These are phyloP conservation scores for Dasypolia templi DNA, from an alignment of 2,888 invertebrate species.

Conservation along the genomic window DNA sequence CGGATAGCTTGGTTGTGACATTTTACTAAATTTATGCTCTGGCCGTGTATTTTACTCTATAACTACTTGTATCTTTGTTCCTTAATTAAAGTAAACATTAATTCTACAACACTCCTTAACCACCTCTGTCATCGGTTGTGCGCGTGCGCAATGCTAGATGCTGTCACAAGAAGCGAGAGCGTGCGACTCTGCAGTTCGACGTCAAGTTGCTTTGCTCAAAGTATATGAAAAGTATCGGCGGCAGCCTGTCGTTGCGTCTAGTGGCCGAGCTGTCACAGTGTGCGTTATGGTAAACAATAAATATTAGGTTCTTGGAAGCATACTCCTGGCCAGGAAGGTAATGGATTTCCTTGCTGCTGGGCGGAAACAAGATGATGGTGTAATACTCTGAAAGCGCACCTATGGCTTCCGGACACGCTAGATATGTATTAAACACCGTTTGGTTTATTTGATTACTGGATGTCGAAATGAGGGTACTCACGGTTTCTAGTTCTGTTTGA, in stretches of 20 bases:
- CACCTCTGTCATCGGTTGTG: background rate
- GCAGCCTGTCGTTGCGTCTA: background rate
- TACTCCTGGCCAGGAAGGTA: slow-evolving; percentile 18
- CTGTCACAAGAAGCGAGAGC: background rate
- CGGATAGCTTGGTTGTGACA: slow-evolving; percentile 1
- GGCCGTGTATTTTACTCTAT: background rate
- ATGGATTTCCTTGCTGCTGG: slow-evolving; percentile 39
- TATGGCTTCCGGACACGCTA: slow-evolving; percentile 28
- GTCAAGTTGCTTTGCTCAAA: background rate
- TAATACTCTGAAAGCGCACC: slow-evolving; percentile 32
- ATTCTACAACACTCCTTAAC: background rate
- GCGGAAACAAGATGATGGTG: slow-evolving; percentile 34
- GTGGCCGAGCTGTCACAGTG: background rate
- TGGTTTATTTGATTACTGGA: background rate
- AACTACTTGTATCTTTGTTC: background rate
- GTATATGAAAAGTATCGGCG: background rate
- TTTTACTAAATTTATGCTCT: slow-evolving; percentile 19
- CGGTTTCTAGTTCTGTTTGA: background rate
- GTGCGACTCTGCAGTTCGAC: background rate
- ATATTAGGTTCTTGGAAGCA: slow-evolving; percentile 25
- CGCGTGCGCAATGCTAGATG: background rate
- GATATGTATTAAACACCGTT: slow-evolving; percentile 21
- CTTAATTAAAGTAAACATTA: background rate
- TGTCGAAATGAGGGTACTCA: background rate
- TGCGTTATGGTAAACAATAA: slow-evolving; percentile 1